Base-by-base conservation (phyloP, 2,797 vertebrate species). In the Chloroceryle amazona region DNA sequence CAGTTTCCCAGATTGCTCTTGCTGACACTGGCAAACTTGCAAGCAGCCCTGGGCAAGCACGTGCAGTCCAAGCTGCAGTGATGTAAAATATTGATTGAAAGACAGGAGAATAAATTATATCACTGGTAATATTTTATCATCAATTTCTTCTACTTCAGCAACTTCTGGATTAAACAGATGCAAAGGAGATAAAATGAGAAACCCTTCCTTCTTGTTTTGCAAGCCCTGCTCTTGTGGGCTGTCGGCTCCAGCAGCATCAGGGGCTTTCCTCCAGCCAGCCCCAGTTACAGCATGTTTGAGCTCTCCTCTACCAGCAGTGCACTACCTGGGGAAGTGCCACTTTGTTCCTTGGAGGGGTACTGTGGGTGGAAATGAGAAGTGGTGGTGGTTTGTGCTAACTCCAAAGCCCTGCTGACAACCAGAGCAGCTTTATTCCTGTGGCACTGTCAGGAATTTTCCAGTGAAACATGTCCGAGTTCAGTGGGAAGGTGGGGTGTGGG, bases 261-360 rank as follows among this genome's bases (percentile, higher is more conserved):
- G 54, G 73, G 42, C 5, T 72, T 92, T 89, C 68, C 79, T 86
- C 9, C 49, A 11, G 25, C 35, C 76, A 52, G 63, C 68, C 41
- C 55, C 0, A 3, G 20, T 33, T 1, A 2, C 68, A 66, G 79
- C 58, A 28, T 0, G 0, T n/a, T 9, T 29, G 1, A 0, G 15
- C 63, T 63, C 20, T 39, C 46, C 35, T 1, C 0, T 13, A 29
- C 41, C 35, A 71, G 49, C 61, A 18, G 20, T 4, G 10, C 2
- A 3, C 49, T 57, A 61, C 67, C 68, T 44, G 65, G 57, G 81
- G 81, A 93, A 90, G 90, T 67, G 63, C 65, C 1, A 4, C 81
- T 28, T 42, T 16, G 63, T 12, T 87, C 82, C 54, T 78, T 0
- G 0, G 78, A 41, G 74, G 37, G 26, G 52, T 55, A 20, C 37